Evolutionary conservation across 2,113 vertebrate genomes (phyloP), one percentile per base, ranked within the genome.

Genomic region (Grammomys surdaster): DNA sequence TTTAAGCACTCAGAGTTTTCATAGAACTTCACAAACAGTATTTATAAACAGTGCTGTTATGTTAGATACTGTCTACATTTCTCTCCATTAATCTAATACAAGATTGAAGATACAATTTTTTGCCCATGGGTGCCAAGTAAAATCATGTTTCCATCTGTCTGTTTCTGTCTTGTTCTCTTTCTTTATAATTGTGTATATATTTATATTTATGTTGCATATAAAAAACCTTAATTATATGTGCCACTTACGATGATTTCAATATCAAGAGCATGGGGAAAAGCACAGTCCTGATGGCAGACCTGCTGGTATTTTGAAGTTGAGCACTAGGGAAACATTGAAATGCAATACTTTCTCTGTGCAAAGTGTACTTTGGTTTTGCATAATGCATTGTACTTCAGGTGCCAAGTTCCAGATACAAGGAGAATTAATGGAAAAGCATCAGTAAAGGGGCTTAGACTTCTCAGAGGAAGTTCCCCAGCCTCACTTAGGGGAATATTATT

Each of bases 401-500:
- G 96, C 96, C 96, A 97, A 95, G 89, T 91, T 94, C 73, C 78
- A 96, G 81, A 95, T 95, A 93, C 82, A 93, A 54, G 89, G 91
- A 95, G 78, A 97, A 97, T 97, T 97, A 97, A 97, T 97, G 93
- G 87, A 97, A 97, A 95, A 88, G 80, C 91, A 78, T 94, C 4
- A 2, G 84, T 90, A 97, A 96, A 94, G 91, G 70, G 84, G 46
- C 97, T 97, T 89, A 94, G 86, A 95, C 56, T 89, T 93, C 96
- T 95, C 95, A 89, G 92, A 96, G 92, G 96, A 97, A 97, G 95
- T 90, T 98, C 94, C 90, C 75, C 26, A 97, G 95, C 88, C 92
- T 97, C 96, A 96, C 97, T 97, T 97, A 96, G 93, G 96, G 80
- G 94, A 75, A 95, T 97, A 97, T 96, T 97, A 97, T 97, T 97